phyloP scores from a whole-genome alignment of 2,888 invertebrate genomes.

The Pristionchus arcanus region DNA sequence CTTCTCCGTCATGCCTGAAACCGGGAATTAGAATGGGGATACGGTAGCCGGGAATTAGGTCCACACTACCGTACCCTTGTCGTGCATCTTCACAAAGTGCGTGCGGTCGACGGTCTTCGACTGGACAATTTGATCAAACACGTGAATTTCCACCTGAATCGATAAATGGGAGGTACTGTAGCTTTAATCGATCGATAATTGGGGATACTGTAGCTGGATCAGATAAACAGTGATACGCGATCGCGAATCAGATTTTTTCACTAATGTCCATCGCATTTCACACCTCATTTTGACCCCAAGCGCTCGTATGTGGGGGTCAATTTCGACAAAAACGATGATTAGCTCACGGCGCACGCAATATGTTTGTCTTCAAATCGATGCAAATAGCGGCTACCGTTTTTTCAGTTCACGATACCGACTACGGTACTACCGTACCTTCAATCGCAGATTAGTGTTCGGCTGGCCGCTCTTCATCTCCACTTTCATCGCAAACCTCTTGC shows the following conservation, averaged over 20 bases:
- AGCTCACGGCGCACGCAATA: too few relatives aligned
- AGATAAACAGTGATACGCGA: too few relatives aligned
- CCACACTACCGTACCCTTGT: not conserved
- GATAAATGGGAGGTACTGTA: not conserved
- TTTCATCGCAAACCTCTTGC: not conserved
- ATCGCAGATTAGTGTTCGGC: not conserved
- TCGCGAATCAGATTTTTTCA: too few relatives aligned
- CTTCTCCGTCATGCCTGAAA: not conserved
- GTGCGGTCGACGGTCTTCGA: not conserved
- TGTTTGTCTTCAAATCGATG: too few relatives aligned
- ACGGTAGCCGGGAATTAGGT: too few relatives aligned
- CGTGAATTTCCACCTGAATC: not conserved
- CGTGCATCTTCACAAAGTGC: not conserved
- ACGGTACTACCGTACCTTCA: not conserved
- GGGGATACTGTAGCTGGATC: too few relatives aligned
- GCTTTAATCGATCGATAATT: not conserved
- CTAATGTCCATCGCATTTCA: too few relatives aligned
- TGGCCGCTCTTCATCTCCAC: not conserved
- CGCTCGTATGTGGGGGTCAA: too few relatives aligned
- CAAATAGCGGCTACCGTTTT: not conserved
- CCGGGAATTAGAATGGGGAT: not conserved
- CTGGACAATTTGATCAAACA: not conserved
- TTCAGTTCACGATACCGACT: too few relatives aligned
- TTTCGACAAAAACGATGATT: too few relatives aligned
- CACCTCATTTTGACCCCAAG: too few relatives aligned